A percentile compares a stretch with the other conserved stretches of the same genome.
phyloP scores from a whole-genome alignment of 2,888 invertebrate genomes.

The Rhagonycha fulva region DNA sequence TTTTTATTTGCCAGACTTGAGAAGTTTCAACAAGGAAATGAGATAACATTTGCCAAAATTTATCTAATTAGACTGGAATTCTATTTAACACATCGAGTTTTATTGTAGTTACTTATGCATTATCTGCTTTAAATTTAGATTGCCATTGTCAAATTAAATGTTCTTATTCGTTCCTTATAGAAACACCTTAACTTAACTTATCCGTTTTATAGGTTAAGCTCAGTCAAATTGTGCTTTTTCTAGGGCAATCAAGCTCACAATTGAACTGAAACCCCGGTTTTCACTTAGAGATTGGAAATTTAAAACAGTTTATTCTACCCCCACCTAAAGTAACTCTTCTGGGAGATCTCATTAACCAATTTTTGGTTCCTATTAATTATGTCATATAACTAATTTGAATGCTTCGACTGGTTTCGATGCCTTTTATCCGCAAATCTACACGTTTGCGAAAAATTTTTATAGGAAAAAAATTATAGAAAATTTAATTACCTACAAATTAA shows the following conservation, averaged over 20 bases:
- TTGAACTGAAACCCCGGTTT: neutral
- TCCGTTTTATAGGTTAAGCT: neutral
- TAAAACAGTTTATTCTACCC: too few species aligned
- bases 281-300: too few species aligned
- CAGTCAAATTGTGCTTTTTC: neutral
- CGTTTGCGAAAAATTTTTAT: neutral
- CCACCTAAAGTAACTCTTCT: too few species aligned
- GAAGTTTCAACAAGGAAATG: neutral
- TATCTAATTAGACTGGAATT: neutral
- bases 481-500: neutral
- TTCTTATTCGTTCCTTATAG: neutral
- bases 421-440: neutral
- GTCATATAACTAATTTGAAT: neutral
- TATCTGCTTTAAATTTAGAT: neutral
- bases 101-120: neutral
- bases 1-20: constrained; percentile 1
- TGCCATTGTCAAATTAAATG: neutral
- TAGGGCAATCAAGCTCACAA: neutral
- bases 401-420: neutral
- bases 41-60: neutral
- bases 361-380: neutral
- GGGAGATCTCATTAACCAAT: neutral
- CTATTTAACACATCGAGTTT: neutral
- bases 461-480: neutral
- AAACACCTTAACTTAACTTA: neutral